A percentile compares a stretch with the other conserved stretches of the same genome.
Evolutionary conservation across 92 coral and sea anemone species (phyloP).

Genomic region (Plumapathes pennacea): DNA sequence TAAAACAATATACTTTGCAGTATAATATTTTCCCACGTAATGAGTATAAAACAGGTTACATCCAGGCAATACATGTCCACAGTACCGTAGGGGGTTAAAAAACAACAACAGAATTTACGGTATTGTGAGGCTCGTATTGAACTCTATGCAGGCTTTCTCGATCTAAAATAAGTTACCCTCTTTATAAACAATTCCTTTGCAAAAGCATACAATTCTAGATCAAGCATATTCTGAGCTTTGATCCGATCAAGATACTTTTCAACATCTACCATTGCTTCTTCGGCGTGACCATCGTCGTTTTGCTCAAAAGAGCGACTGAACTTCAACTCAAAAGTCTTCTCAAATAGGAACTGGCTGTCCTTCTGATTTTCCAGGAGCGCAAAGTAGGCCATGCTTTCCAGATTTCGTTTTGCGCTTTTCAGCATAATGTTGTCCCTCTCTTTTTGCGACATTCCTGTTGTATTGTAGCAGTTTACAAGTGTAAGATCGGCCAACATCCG

Average conservation of each 20-base stretch:
- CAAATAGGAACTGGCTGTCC: slow-evolving; percentile 91
- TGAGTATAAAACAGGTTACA: no score
- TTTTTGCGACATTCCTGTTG: slow-evolving; percentile 44
- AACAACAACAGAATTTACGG: no score
- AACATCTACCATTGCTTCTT: slow-evolving; percentile 30
- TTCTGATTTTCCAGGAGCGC: slow-evolving; percentile 85
- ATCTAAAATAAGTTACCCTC: slow-evolving; percentile 67
- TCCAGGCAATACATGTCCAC: no score
- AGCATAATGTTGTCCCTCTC: slow-evolving; percentile 63
- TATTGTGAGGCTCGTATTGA: no score
- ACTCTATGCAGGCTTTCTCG: no score
- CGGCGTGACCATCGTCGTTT: slow-evolving; percentile 66
- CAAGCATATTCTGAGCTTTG: slow-evolving; percentile 56
- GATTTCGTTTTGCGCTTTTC: slow-evolving; percentile 77
- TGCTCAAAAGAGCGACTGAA: slow-evolving; percentile 65
- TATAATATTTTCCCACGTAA: no score
- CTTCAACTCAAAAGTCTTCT: slow-evolving; percentile 83
- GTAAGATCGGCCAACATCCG: slow-evolving; percentile 86
- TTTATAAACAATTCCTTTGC: slow-evolving; percentile 85
- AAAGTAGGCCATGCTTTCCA: slow-evolving; percentile 83
- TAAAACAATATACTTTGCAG: no score
- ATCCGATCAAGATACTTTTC: slow-evolving; percentile 24
- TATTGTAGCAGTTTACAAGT: slow-evolving; percentile 76
- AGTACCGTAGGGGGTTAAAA: no score
- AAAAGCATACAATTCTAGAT: slow-evolving; percentile 69